A percentile compares a stretch with the other conserved stretches of the same genome.
Conservation (phyloP, 2,113 vertebrate species). For the Pseudopodoces humilis region DNA sequence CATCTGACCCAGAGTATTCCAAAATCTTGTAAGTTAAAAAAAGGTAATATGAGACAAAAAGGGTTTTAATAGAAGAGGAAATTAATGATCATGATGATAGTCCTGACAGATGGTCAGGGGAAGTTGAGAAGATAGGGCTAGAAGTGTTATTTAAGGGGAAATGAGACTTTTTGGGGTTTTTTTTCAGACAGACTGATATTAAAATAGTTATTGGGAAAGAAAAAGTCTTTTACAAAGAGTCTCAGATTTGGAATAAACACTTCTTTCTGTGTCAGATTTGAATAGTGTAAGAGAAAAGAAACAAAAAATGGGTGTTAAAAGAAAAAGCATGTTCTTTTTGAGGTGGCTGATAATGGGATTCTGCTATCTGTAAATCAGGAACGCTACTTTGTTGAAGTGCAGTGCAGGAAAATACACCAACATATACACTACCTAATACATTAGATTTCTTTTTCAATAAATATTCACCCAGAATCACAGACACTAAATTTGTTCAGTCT, state of each 20-base stretch:
- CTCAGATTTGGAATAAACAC: background rate
- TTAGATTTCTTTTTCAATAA: background rate
- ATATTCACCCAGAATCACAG: background rate
- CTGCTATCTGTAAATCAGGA: background rate
- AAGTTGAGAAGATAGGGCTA: background rate
- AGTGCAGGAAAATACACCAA: background rate
- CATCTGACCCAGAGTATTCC: background rate
- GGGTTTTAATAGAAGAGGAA: background rate
- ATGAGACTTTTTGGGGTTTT: background rate
- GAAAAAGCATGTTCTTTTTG: background rate
- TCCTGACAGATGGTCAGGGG: background rate
- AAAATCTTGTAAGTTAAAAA: background rate
- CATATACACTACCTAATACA: background rate
- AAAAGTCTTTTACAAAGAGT: background rate
- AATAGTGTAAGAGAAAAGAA: background rate
- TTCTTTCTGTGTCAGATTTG: background rate
- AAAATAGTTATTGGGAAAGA: background rate
- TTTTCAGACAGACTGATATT: background rate
- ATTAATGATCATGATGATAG: background rate
- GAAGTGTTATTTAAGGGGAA: background rate
- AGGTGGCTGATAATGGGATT: background rate
- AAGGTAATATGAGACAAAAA: background rate
- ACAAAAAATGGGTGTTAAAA: background rate
- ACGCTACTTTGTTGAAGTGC: background rate
- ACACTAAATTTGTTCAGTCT: background rate